These are phyloP conservation scores for Polypedilum vanderplanki DNA, from an alignment of 1,140 invertebrate genomes.

Conservation along the genomic window DNA sequence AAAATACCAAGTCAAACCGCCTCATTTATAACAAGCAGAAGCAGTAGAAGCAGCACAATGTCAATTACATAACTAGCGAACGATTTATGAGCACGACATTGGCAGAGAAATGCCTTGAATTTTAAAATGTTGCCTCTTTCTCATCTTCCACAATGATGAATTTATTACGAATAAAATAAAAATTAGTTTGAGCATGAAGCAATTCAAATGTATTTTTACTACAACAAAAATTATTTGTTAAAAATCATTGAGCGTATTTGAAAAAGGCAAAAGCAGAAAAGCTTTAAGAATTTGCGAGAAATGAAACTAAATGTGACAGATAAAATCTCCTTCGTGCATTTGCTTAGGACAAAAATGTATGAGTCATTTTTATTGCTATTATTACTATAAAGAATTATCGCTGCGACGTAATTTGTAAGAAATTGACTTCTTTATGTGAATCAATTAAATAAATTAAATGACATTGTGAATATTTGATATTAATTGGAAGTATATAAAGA, in stretches of 20 bases:
- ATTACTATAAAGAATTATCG: too few species aligned
- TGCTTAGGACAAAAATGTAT: background rate
- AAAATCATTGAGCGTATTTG: background rate
- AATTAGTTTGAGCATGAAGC: slow-evolving; percentile 23
- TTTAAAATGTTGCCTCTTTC: background rate
- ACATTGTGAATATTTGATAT: too few species aligned
- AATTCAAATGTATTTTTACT: background rate
- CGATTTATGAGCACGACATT: slow-evolving; percentile 10
- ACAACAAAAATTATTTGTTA: background rate
- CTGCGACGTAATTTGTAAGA: too few species aligned
- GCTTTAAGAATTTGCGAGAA: background rate
- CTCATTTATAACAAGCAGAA: background rate
- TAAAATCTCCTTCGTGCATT: background rate
- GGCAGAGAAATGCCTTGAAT: background rate
- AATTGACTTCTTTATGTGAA: too few species aligned
- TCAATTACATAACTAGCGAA: background rate
- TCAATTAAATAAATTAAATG: too few species aligned
- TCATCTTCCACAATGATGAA: background rate
- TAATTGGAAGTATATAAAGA: too few species aligned
- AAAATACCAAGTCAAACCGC: background rate
- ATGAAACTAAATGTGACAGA: background rate
- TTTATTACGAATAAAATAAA: background rate
- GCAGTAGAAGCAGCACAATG: background rate
- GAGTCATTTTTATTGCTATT: too few species aligned
- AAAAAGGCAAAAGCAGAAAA: background rate